phyloP scores from a whole-genome alignment of 2,797 vertebrate genomes.

The Meriones psammophilus region DNA sequence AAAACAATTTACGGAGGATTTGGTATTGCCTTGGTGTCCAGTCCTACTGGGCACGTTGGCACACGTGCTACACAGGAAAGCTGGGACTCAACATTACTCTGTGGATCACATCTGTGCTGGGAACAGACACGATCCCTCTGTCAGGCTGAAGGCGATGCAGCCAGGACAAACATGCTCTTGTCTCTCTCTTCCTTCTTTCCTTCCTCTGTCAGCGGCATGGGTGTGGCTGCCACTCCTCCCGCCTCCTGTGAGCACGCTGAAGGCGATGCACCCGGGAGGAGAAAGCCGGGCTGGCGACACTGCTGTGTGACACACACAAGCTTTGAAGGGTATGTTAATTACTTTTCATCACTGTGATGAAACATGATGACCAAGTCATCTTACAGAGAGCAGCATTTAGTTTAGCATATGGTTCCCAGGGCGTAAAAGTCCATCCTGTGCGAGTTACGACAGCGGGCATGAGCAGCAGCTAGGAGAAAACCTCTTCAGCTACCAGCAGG shows the following conservation, averaged over 20 bases:
- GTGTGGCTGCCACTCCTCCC: background rate
- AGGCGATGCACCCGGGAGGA: background rate
- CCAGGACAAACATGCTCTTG: no score
- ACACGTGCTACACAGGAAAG: background rate
- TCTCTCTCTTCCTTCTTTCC: no score
- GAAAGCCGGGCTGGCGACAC: background rate
- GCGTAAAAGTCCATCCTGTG: background rate
- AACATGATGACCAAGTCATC: background rate
- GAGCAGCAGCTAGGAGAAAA: background rate
- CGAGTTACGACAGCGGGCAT: background rate
- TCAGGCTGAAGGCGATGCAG: no score
- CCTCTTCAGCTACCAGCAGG: background rate
- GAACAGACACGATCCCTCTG: background rate
- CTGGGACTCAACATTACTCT: background rate
- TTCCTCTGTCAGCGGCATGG: background rate
- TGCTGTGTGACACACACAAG: background rate
- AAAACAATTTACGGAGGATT: background rate
- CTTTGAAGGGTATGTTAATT: background rate
- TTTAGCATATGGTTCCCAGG: background rate
- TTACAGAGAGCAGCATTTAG: background rate
- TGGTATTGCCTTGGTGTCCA: background rate
- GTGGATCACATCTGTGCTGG: background rate
- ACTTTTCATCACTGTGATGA: background rate
- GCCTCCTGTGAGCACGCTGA: background rate
- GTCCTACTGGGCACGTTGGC: background rate